phyloP scores from a whole-genome alignment of 2,888 invertebrate species.

The Actias luna region DNA sequence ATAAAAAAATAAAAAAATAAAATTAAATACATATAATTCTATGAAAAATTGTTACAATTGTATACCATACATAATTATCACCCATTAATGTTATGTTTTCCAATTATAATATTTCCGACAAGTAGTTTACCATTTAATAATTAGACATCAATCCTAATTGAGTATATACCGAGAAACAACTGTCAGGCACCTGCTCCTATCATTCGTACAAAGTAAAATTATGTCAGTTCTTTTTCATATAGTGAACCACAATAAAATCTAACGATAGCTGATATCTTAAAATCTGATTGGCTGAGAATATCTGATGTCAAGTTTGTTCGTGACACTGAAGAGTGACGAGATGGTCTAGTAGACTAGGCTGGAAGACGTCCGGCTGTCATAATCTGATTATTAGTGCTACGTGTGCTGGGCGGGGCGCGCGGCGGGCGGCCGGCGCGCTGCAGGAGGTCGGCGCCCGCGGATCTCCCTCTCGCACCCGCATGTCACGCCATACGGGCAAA shows the following conservation, averaged over 20 bases:
- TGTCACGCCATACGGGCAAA: slow-evolving; percentile 24
- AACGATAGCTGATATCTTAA: slow-evolving; percentile 34
- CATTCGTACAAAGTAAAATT: slow-evolving; percentile 37
- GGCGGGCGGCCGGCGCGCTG: slow-evolving; percentile 70
- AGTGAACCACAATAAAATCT: slow-evolving; percentile 20
- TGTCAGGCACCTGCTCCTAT: slow-evolving; percentile 1
- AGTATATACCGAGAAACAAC: slow-evolving; percentile 2
- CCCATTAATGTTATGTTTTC: neutral
- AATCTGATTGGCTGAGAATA: slow-evolving; percentile 34
- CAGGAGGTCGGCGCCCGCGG: slow-evolving; percentile 79
- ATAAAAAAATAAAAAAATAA: neutral
- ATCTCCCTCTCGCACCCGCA: slow-evolving; percentile 55
- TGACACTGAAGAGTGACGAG: slow-evolving; percentile 67
- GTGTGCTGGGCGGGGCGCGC: slow-evolving; percentile 71
- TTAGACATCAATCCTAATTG: neutral
- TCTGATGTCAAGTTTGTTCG: slow-evolving; percentile 56
- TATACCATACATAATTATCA: neutral
- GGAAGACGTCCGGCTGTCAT: slow-evolving; percentile 73
- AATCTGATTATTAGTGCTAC: slow-evolving; percentile 79
- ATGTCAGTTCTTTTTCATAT: slow-evolving; percentile 39
- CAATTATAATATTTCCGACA: neutral
- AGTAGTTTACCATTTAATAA: neutral
- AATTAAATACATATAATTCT: neutral
- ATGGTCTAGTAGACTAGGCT: slow-evolving; percentile 44
- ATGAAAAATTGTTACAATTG: no score